Base-by-base conservation (phyloP, 2,797 vertebrate species). In the Eulemur albifrons region DNA sequence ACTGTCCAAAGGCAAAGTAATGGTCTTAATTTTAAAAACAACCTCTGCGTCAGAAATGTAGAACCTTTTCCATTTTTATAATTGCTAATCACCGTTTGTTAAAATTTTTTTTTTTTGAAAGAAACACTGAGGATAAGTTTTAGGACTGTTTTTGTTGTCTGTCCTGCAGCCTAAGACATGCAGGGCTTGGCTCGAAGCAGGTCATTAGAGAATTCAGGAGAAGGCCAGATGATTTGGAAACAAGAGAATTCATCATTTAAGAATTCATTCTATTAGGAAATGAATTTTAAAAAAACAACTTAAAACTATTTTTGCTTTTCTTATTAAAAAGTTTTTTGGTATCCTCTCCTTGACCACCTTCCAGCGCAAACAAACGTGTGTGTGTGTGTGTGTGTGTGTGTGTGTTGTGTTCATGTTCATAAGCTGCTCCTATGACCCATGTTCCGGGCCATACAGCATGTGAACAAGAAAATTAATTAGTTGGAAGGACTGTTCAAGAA, bases 21-120 rank as follows among this genome's bases (percentile, higher is more conserved):
- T 75, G 32, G 93, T 94, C 88, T 73, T 69, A 76, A 72, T 96
- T 93, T 81, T 96, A 88, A 96, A 97, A 97, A 96, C 93, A 98
- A 94, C 92, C 21, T 94, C 75, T 93, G 35, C 87, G 70, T 61
- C 89, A 76, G 67, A 90, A 89, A 59, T 79, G 57, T 81, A 73
- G 96, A 73, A 50, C 27, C 43, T 88, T 75, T 82, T 76, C 73
- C 52, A 69, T 86, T 93, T 83, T 92, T 52, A 50, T 96, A 43
- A 77, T 88, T 57, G 88, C 21, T 79, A 50, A 89, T 54, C 52
- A 7, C 40, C 7, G 2, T 77, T 35, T 92, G 30, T 83, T 69
- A 20, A 83, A 77, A 4, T 59, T 61, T 59, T 61, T 32, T 65
- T 65, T 69, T 69, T 69, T 38, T 10, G 12, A 40, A 70, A 14